Percentiles rank a stretch among this genome's conserved stretches.
Conservation (phyloP, 2,888 invertebrate genomes). For the Conus canariensis region DNA sequence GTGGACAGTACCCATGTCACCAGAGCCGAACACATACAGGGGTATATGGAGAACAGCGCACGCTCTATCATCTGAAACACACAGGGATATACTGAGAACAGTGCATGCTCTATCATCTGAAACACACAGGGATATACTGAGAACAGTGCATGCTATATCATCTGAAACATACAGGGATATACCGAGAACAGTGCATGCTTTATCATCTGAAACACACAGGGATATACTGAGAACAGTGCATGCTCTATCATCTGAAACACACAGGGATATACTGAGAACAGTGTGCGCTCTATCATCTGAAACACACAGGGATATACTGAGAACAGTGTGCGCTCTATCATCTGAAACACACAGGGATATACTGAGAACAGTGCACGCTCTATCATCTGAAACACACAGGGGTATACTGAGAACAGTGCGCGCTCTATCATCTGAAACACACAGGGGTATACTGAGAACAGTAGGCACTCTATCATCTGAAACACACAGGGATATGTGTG, state of each 20-base stretch:
- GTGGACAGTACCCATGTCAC: slow-evolving; percentile 68
- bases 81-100: slow-evolving; percentile 59
- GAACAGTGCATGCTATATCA: slow-evolving; percentile 68
- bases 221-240: too few relatives aligned
- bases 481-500: too few relatives aligned
- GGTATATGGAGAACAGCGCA: slow-evolving; percentile 58
- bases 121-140: slow-evolving; percentile 65
- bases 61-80: slow-evolving; percentile 41
- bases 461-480: slow-evolving; percentile 2
- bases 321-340: too few relatives aligned
- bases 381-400: slow-evolving; percentile 54
- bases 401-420: too few relatives aligned
- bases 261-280: slow-evolving; percentile 69
- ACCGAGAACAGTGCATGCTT: too few relatives aligned
- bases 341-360: too few relatives aligned
- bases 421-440: slow-evolving; percentile 38
- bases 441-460: slow-evolving; percentile 59
- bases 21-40: slow-evolving; percentile 63
- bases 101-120: too few relatives aligned
- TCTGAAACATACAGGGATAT: slow-evolving; percentile 52
- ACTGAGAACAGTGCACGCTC: slow-evolving; percentile 59
- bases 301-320: too few relatives aligned
- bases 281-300: slow-evolving; percentile 66
- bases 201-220: too few relatives aligned
- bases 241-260: slow-evolving; percentile 37